Conservation (phyloP, 2,888 invertebrate species). For the Aelia acuminata region DNA sequence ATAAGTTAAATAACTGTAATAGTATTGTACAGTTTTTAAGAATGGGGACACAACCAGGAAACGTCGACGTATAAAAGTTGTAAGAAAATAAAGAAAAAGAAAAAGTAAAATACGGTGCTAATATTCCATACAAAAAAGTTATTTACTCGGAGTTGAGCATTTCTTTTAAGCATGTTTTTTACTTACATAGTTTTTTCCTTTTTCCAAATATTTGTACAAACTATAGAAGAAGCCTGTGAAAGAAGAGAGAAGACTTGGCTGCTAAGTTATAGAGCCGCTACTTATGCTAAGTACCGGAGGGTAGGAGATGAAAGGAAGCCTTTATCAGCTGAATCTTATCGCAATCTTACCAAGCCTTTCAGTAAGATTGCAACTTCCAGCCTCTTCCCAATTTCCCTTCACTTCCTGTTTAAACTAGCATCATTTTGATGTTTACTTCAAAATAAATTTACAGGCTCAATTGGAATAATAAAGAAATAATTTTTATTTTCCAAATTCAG, state of each 20-base stretch:
- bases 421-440: background rate
- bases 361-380: conserved; percentile 15
- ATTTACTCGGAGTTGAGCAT: background rate
- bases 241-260: background rate
- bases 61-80: no score
- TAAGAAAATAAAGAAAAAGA: no score
- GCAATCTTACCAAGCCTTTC: conserved; percentile 17
- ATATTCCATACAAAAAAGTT: background rate
- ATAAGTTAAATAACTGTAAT: no score
- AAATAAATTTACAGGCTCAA: background rate
- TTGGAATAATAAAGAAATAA: background rate
- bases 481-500: background rate
- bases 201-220: background rate
- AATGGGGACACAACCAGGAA: no score
- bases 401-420: background rate
- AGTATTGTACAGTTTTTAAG: no score
- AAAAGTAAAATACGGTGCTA: no score
- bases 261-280: background rate
- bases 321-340: conserved; percentile 25
- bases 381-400: background rate
- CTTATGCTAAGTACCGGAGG: conserved; percentile 2
- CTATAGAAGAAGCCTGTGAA: background rate
- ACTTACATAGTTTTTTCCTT: background rate
- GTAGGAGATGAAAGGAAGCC: background rate
- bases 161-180: background rate